phyloP scores from a whole-genome alignment of 2,797 vertebrate genomes.

The Tokudaia muenninki region DNA sequence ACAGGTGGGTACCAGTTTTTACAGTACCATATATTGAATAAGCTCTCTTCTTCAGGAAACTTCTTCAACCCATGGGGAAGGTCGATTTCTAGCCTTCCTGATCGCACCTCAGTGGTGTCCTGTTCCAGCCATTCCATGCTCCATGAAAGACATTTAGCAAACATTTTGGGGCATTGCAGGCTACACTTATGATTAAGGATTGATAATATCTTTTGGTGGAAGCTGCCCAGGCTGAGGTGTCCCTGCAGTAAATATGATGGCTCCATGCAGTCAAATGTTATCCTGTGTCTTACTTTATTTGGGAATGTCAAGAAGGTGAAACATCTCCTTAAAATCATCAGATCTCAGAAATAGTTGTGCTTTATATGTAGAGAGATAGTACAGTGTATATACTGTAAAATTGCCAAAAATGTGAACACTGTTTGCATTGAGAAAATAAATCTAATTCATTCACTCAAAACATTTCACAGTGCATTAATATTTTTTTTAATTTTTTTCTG shows the following conservation, averaged over 20 bases:
- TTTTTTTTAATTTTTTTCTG: background rate
- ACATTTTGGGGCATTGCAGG: background rate
- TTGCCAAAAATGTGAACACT: background rate
- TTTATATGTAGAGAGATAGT: background rate
- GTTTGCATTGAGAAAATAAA: background rate
- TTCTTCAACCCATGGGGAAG: background rate
- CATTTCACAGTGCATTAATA: background rate
- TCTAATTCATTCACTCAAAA: background rate
- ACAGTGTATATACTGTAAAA: background rate
- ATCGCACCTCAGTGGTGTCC: background rate
- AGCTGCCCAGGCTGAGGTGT: background rate
- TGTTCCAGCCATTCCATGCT: background rate
- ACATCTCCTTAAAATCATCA: background rate
- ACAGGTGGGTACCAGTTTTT: background rate
- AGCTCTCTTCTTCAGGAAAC: background rate
- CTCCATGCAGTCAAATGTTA: background rate
- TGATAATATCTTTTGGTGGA: background rate
- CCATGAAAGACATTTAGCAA: background rate
- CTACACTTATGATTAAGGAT: background rate
- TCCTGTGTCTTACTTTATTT: background rate
- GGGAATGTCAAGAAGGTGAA: background rate
- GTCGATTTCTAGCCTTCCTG: background rate
- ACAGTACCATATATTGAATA: background rate
- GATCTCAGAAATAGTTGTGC: background rate
- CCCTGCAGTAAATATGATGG: background rate